phyloP scores from a whole-genome alignment of 2,888 invertebrate species.

The Leptopilina myrica region DNA sequence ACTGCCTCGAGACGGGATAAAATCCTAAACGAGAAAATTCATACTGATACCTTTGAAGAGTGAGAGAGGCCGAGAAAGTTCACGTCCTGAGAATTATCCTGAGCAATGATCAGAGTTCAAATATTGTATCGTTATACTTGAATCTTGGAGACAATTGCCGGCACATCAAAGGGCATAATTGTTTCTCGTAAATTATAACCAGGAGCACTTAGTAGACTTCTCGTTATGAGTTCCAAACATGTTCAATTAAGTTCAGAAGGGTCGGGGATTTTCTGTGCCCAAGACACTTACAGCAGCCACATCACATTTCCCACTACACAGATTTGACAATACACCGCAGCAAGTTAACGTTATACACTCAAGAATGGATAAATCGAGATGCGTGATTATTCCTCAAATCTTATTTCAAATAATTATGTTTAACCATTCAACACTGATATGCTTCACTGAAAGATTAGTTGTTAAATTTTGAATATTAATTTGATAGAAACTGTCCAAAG shows the following conservation, averaged over 20 bases:
- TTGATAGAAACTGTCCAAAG: too few relatives aligned
- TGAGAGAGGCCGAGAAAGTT: constrained; percentile 31
- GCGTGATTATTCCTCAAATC: too few relatives aligned
- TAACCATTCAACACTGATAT: too few relatives aligned
- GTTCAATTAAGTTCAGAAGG: constrained; percentile 75
- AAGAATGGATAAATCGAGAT: too few relatives aligned
- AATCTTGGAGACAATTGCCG: constrained; percentile 51
- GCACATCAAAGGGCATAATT: constrained; percentile 75
- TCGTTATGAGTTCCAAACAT: constrained; percentile 76
- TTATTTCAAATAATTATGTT: too few relatives aligned
- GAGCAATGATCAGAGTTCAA: constrained; percentile 35
- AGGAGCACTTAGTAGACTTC: constrained; percentile 75
- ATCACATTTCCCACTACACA: neutral
- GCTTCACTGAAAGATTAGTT: too few relatives aligned
- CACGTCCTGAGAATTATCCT: constrained; percentile 21
- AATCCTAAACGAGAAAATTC: neutral
- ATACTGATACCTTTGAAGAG: constrained; percentile 24
- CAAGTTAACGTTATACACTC: too few relatives aligned
- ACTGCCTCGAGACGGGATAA: too few relatives aligned
- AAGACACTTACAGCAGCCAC: constrained; percentile 50
- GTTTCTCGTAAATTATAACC: constrained; percentile 76
- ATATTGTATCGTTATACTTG: constrained; percentile 24
- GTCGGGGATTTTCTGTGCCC: constrained; percentile 69
- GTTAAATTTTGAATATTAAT: too few relatives aligned
- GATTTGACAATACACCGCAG: too few relatives aligned